These are phyloP conservation scores for Channa maculata DNA, from an alignment of 2,113 vertebrate species.

Conservation along the genomic window DNA sequence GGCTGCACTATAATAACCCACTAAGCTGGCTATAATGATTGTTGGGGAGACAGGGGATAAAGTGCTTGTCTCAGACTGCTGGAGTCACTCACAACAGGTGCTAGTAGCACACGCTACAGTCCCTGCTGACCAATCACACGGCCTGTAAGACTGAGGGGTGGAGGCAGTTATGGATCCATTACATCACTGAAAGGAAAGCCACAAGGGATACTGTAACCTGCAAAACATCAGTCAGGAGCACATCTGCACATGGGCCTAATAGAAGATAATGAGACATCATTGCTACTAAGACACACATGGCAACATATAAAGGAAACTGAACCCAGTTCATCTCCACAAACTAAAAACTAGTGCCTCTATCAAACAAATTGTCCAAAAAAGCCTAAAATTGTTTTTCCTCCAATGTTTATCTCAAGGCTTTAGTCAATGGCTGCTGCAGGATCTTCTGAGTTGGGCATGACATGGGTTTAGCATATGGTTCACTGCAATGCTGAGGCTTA, in stretches of 20 bases:
- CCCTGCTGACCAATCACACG: slow-evolving; percentile 57
- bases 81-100: slow-evolving; percentile 77
- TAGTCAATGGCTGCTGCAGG: slow-evolving; percentile 70
- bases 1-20: slow-evolving; percentile 77
- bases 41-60: slow-evolving; percentile 81
- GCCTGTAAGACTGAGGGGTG: slow-evolving; percentile 22
- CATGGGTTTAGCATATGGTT: slow-evolving; percentile 79
- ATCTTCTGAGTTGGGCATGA: slow-evolving; percentile 71
- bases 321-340: slow-evolving; percentile 43
- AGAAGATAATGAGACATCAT: slow-evolving; percentile 71
- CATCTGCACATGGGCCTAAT: slow-evolving; percentile 69
- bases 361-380: slow-evolving; percentile 74
- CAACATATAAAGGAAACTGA: slow-evolving; percentile 57
- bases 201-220: slow-evolving; percentile 57
- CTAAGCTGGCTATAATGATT: slow-evolving; percentile 80
- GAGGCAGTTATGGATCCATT: slow-evolving; percentile 48
- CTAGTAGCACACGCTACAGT: slow-evolving; percentile 54
- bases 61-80: slow-evolving; percentile 73
- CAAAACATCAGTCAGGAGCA: slow-evolving; percentile 47
- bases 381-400: slow-evolving; percentile 72
- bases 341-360: slow-evolving; percentile 64
- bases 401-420: slow-evolving; percentile 81
- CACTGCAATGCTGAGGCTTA: slow-evolving; percentile 77
- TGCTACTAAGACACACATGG: slow-evolving; percentile 64
- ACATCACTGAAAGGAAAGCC: slow-evolving; percentile 52